These are phyloP conservation scores for Odontamblyopus rebecca DNA, from an alignment of 2,797 vertebrate genomes.

Conservation along the genomic window DNA sequence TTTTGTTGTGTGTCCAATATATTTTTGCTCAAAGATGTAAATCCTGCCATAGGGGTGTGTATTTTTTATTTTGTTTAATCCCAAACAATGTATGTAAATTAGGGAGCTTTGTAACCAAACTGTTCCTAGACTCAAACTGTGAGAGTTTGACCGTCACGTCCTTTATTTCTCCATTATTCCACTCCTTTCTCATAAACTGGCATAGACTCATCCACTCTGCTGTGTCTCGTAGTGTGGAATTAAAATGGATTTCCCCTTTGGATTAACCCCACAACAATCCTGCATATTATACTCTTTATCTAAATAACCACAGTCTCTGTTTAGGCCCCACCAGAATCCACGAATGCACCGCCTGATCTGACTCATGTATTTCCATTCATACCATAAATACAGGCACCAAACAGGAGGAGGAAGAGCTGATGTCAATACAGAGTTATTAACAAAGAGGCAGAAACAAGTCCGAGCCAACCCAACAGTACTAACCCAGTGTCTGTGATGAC, in stretches of 20 bases:
- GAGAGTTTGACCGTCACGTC: neutral
- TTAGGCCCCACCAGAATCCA: neutral
- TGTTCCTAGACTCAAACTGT: neutral
- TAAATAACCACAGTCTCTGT: neutral
- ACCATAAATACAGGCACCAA: conserved; percentile 30
- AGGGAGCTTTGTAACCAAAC: too few species aligned
- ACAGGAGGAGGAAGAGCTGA: conserved; percentile 29
- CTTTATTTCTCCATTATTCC: neutral
- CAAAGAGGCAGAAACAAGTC: conserved; percentile 56
- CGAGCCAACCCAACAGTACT: conserved; percentile 49
- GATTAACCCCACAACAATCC: neutral
- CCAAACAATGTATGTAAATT: too few species aligned
- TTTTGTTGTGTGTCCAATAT: too few species aligned
- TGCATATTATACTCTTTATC: neutral
- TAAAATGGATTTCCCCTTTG: neutral
- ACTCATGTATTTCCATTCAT: conserved; percentile 7
- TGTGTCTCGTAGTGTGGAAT: neutral
- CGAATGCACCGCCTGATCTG: conserved; percentile 9
- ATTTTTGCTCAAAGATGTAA: too few species aligned
- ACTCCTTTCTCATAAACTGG: neutral
- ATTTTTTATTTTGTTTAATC: too few species aligned
- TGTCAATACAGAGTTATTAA: conserved; percentile 43
- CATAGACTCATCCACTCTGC: neutral
- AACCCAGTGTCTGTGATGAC: conserved; percentile 51
- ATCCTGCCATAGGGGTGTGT: too few species aligned